These are phyloP conservation scores for Antedon mediterranea DNA, from an alignment of 53 echinoderm and acorn worm species.

Conservation along the genomic window DNA sequence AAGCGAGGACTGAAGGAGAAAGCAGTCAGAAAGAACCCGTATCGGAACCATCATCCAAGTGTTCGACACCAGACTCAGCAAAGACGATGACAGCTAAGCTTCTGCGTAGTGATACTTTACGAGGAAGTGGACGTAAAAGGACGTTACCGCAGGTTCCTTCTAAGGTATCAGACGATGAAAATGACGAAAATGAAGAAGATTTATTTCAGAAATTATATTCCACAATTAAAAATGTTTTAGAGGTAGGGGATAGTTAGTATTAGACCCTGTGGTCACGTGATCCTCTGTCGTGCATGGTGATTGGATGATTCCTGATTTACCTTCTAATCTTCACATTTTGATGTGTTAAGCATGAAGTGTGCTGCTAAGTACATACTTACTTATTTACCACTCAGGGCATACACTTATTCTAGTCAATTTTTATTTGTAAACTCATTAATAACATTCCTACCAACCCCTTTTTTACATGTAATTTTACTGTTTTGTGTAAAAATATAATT, in stretches of 20 bases:
- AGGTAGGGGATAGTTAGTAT: not conserved
- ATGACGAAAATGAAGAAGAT: not conserved
- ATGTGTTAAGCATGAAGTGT: too few species aligned
- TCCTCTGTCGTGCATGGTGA: not conserved
- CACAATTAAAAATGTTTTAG: not conserved
- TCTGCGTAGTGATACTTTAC: not conserved
- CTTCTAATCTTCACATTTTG: too few species aligned
- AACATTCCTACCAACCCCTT: too few species aligned
- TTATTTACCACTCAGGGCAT: too few species aligned
- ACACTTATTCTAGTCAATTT: too few species aligned
- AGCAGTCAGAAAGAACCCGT: not conserved
- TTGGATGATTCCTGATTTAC: too few species aligned
- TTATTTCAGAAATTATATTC: not conserved
- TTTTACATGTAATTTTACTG: too few species aligned
- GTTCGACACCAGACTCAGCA: not conserved
- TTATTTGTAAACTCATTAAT: too few species aligned
- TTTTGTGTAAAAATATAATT: too few species aligned
- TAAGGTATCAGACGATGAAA: slow-evolving; percentile 22
- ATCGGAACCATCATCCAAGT: not conserved
- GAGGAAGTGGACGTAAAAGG: slow-evolving; percentile 37
- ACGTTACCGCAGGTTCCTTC: slow-evolving; percentile 53
- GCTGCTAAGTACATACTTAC: too few species aligned
- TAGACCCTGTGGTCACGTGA: not conserved
- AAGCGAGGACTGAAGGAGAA: not conserved
- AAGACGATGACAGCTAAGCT: not conserved